A percentile compares a stretch with the other conserved stretches of the same genome.
phyloP scores from a whole-genome alignment of 2,797 vertebrate genomes.

The Intellagama lesueurii region DNA sequence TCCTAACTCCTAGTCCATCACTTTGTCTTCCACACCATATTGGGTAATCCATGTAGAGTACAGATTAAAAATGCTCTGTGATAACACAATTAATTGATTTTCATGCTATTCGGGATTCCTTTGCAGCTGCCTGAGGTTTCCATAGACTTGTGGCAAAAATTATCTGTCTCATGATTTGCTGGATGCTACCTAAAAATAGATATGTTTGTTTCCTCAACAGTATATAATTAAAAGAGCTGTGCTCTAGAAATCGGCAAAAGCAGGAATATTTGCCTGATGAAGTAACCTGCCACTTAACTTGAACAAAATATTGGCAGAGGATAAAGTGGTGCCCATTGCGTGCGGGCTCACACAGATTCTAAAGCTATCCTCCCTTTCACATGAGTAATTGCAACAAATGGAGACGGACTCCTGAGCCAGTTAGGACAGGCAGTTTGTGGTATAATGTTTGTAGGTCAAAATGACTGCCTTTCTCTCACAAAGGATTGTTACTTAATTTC shows the following conservation, averaged over 20 bases:
- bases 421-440: not conserved
- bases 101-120: not conserved
- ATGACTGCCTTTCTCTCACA: not conserved
- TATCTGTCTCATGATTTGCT: not conserved
- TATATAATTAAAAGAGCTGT: not conserved
- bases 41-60: not conserved
- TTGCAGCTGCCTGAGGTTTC: fast-evolving
- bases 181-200: slow-evolving; percentile 8
- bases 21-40: too few species aligned
- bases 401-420: not conserved
- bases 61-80: not conserved
- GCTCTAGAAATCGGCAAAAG: not conserved
- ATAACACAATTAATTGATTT: not conserved
- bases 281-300: not conserved
- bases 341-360: not conserved
- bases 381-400: not conserved
- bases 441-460: not conserved
- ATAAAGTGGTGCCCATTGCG: not conserved
- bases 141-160: not conserved
- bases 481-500: not conserved
- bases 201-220: not conserved
- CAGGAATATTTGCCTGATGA: not conserved
- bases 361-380: not conserved
- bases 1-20: too few species aligned
- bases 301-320: not conserved